A percentile compares a stretch with the other conserved stretches of the same genome.
These are phyloP conservation scores for Aphis gossypii DNA, from an alignment of 1,140 invertebrate genomes.

Conservation along the genomic window DNA sequence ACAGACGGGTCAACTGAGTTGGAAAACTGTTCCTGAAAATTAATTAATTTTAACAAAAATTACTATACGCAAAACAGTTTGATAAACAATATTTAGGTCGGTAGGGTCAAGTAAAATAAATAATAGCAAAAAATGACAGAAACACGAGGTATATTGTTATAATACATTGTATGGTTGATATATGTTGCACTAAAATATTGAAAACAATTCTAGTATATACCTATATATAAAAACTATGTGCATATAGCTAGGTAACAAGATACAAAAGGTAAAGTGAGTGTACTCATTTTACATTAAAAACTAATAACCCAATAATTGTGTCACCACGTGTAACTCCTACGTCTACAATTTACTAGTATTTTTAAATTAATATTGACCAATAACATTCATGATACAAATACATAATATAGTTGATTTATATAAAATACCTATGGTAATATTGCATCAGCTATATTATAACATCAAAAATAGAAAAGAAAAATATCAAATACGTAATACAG, in stretches of 20 bases:
- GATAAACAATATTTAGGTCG: constrained; percentile 33
- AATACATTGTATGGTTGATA: neutral
- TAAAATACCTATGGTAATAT: no score
- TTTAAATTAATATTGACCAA: neutral
- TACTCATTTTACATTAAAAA: neutral
- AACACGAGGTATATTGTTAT: neutral
- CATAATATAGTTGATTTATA: no score
- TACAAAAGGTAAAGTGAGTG: neutral
- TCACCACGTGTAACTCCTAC: neutral
- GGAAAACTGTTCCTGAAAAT: neutral
- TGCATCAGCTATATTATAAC: no score
- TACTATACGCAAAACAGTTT: neutral
- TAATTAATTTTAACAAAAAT: constrained; percentile 2
- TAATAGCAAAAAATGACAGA: constrained; percentile 12
- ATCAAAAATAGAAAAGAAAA: no score
- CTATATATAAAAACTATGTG: neutral
- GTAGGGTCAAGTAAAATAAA: neutral
- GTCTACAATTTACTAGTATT: neutral
- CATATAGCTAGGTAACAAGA: neutral
- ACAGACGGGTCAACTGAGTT: neutral
- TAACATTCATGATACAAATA: neutral
- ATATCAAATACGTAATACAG: no score
- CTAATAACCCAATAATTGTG: neutral
- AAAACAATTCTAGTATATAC: neutral
- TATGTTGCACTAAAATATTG: neutral